Evolutionary conservation across 2,888 invertebrate genomes (phyloP).

Genomic region (Idaea straminata): DNA sequence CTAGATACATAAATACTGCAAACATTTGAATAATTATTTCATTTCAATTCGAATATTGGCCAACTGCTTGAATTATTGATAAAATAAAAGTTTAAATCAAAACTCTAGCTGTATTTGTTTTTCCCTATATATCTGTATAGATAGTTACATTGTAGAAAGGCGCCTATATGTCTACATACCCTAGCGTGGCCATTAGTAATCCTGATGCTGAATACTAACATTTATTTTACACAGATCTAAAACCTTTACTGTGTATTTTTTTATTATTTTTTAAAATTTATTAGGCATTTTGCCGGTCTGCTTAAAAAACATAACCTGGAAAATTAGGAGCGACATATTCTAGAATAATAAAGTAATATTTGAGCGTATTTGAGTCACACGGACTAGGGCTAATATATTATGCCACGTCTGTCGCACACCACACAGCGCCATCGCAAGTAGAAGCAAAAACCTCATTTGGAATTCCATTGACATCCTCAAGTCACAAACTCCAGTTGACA

Average conservation of each 20-base stretch:
- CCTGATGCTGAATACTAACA: too few species aligned
- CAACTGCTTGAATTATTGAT: not conserved
- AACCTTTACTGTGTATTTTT: not conserved
- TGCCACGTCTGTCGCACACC: conserved; percentile 17
- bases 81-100: not conserved
- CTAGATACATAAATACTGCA: not conserved
- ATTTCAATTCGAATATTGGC: not conserved
- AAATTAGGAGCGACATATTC: conserved; percentile 16
- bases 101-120: not conserved
- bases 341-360: conserved; percentile 5
- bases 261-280: not conserved
- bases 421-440: conserved; percentile 15
- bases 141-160: not conserved
- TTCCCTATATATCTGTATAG: not conserved
- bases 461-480: conserved; percentile 18
- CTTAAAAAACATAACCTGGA: conserved; percentile 8
- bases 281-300: not conserved
- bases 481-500: conserved; percentile 6
- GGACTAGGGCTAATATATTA: conserved; percentile 16
- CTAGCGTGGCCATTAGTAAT: too few species aligned
- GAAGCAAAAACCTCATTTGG: conserved; percentile 11
- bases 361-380: conserved; percentile 15
- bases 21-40: not conserved
- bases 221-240: not conserved
- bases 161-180: too few species aligned